Evolutionary conservation across 2,113 vertebrate genomes (phyloP).

Genomic region (Atrichornis clamosus): DNA sequence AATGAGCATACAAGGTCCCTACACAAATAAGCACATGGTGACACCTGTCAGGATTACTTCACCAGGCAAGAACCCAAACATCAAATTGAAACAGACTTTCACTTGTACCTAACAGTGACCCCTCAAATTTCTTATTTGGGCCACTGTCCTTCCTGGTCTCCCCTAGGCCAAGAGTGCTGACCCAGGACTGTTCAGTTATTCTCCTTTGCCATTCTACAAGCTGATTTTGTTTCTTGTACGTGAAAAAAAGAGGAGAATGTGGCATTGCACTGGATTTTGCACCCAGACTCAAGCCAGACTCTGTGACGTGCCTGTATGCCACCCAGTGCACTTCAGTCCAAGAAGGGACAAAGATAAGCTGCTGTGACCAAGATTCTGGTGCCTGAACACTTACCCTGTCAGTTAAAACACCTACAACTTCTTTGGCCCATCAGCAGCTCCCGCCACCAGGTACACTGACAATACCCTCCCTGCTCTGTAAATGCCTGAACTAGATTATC

Average conservation of each 20-base stretch:
- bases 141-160: background rate
- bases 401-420: background rate
- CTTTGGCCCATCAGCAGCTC: background rate
- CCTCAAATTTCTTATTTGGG: background rate
- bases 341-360: background rate
- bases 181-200: background rate
- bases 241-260: background rate
- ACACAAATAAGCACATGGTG: background rate
- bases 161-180: background rate
- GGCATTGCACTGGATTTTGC: background rate
- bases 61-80: background rate
- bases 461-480: background rate
- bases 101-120: background rate
- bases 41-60: background rate
- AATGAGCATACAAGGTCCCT: background rate
- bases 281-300: background rate
- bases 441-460: background rate
- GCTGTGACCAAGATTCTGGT: background rate
- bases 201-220: background rate
- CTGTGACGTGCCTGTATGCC: background rate
- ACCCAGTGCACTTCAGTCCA: background rate
- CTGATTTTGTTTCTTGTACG: background rate
- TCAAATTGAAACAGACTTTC: background rate
- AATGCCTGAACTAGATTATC: background rate
- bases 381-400: background rate